Percentiles rank a stretch among this genome's conserved stretches.
Conservation (phyloP, 2,888 invertebrate genomes). For the Rhingia rostrata region DNA sequence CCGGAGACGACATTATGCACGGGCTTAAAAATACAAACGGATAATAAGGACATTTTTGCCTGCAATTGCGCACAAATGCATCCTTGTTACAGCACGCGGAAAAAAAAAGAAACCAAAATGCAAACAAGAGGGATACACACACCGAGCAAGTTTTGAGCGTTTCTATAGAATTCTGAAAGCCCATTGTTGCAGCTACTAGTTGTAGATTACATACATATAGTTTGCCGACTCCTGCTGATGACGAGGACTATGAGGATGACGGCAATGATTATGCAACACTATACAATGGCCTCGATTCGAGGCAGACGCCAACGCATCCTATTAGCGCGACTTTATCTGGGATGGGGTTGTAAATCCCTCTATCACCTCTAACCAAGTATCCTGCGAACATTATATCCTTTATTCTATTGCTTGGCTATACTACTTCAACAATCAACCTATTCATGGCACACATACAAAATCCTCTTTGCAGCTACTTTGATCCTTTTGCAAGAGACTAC, state of each 20-base stretch:
- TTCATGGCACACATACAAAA: slow-evolving; percentile 62
- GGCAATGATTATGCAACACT: slow-evolving; percentile 61
- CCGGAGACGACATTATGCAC: slow-evolving; percentile 17
- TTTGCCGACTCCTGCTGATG: slow-evolving; percentile 58
- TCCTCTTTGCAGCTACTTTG: slow-evolving; percentile 72
- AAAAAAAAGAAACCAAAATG: slow-evolving; percentile 3
- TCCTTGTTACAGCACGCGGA: slow-evolving; percentile 15
- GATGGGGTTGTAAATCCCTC: slow-evolving; percentile 41
- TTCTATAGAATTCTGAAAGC: slow-evolving; percentile 16
- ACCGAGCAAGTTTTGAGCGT: slow-evolving; percentile 8
- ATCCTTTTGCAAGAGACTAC: slow-evolving; percentile 46
- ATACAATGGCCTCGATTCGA: slow-evolving; percentile 72
- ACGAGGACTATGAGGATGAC: slow-evolving; percentile 24
- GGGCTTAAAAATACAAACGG: slow-evolving; percentile 63
- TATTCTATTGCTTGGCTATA: slow-evolving; percentile 60
- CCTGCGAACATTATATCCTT: slow-evolving; percentile 71
- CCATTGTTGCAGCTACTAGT: slow-evolving; percentile 62
- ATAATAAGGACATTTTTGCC: slow-evolving; percentile 69
- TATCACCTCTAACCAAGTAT: slow-evolving; percentile 74
- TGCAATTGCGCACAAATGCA: slow-evolving; percentile 74
- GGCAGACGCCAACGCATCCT: slow-evolving; percentile 70
- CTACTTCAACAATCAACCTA: slow-evolving; percentile 47
- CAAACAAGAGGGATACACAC: slow-evolving; percentile 65
- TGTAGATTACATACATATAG: slow-evolving; percentile 52
- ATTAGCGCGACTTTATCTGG: slow-evolving; percentile 58